Evolutionary conservation across 2,888 invertebrate species (phyloP).

Genomic region (Leptinotarsa rubiginosa): DNA sequence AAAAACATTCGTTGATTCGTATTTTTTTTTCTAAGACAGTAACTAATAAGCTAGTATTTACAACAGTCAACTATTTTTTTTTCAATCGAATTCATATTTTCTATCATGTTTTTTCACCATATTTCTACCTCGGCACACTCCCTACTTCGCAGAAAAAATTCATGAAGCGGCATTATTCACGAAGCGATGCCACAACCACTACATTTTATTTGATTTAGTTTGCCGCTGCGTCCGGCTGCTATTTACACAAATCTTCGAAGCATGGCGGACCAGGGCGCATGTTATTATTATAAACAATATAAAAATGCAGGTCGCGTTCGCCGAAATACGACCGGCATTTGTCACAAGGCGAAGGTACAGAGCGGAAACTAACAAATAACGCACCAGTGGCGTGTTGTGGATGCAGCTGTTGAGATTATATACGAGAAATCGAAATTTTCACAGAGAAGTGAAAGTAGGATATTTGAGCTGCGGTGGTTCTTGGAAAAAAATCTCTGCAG

Average conservation of each 20-base stretch:
- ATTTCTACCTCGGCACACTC: conserved; percentile 14
- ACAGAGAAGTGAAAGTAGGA: too few species aligned
- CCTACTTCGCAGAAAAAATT: conserved; percentile 19
- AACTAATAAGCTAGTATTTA: too few species aligned
- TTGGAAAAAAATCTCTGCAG: too few species aligned
- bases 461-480: too few species aligned
- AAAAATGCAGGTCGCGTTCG: conserved; percentile 40
- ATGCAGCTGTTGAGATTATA: not conserved
- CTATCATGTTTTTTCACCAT: not conserved
- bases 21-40: too few species aligned
- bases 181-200: conserved; percentile 26
- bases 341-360: conserved; percentile 30
- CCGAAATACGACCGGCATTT: conserved; percentile 41
- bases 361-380: conserved; percentile 36
- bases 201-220: conserved; percentile 41
- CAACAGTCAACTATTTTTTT: not conserved
- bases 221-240: conserved; percentile 32
- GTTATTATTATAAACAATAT: conserved; percentile 45
- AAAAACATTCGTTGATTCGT: too few species aligned
- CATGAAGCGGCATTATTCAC: conserved; percentile 14
- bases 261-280: conserved; percentile 29
- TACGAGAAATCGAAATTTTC: not conserved
- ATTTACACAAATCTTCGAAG: conserved; percentile 40
- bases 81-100: too few species aligned
- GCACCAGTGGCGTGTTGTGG: conserved; percentile 29